Evolutionary conservation across 2,797 vertebrate species (phyloP).

Genomic region (Mallotus villosus): DNA sequence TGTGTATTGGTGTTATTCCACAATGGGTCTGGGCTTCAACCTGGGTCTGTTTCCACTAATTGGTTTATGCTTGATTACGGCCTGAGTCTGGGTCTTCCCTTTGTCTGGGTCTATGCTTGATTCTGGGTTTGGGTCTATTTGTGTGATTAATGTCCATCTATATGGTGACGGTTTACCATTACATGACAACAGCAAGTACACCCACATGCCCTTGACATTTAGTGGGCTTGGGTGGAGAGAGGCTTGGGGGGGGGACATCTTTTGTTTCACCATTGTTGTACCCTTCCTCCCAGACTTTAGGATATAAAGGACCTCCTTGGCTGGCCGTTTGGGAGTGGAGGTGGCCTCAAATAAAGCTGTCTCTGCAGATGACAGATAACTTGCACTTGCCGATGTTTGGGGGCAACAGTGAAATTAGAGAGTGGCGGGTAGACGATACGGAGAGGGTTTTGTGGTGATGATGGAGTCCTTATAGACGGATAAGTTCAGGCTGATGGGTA

Average conservation of each 20-base stretch:
- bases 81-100: too few species aligned
- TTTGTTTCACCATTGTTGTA: conserved; percentile 5
- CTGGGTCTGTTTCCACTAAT: too few species aligned
- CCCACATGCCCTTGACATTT: background rate
- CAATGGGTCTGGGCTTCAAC: too few species aligned
- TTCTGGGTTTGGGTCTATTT: too few species aligned
- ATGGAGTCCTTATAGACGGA: background rate
- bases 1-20: too few species aligned
- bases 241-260: too few species aligned
- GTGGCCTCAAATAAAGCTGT: background rate
- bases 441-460: background rate
- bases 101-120: too few species aligned
- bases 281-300: background rate
- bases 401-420: background rate
- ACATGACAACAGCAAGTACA: conserved; percentile 2
- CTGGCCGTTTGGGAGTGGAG: too few species aligned
- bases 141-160: background rate
- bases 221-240: background rate
- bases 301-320: background rate
- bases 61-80: too few species aligned
- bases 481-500: background rate
- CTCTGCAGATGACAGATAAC: background rate
- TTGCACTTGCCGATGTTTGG: background rate
- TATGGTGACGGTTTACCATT: background rate
- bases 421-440: background rate